Conservation (phyloP, 2,888 invertebrate genomes). For the Galeopsomyia nigrocyanea region DNA sequence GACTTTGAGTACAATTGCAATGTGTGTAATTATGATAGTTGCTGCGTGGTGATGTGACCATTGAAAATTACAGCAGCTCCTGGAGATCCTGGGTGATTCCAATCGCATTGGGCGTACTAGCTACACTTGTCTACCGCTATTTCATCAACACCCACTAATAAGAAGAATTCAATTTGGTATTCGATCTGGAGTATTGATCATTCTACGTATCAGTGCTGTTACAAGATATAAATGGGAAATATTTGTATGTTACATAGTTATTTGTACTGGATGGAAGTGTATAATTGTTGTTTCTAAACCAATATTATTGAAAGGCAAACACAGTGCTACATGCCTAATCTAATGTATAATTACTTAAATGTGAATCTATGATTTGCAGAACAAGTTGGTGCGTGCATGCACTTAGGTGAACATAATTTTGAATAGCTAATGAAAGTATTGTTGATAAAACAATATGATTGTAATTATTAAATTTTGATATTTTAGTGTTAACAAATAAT, state of each 20-base stretch:
- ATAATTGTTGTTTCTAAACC: conserved; percentile 35
- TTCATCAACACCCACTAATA: conserved; percentile 65
- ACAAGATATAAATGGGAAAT: conserved; percentile 20
- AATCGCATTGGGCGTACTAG: conserved; percentile 68
- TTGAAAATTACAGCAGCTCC: conserved; percentile 68
- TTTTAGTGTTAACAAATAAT: conserved; percentile 8
- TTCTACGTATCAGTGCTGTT: conserved; percentile 33
- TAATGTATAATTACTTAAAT: conserved; percentile 7
- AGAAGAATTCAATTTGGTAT: conserved; percentile 24
- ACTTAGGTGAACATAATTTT: conserved; percentile 3
- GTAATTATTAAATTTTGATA: conserved; percentile 25
- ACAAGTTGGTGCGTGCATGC: background rate
- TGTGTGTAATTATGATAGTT: conserved; percentile 42
- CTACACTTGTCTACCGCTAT: conserved; percentile 69
- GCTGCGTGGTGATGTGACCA: conserved; percentile 63
- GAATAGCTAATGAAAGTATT: conserved; percentile 29
- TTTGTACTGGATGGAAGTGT: conserved; percentile 24
- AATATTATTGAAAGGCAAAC: conserved; percentile 33
- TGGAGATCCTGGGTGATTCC: conserved; percentile 71
- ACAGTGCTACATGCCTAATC: conserved; percentile 5
- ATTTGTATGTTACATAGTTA: conserved; percentile 7
- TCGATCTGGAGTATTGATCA: conserved; percentile 40
- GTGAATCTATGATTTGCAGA: conserved; percentile 22
- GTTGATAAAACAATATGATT: conserved; percentile 17
- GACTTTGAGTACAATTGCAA: conserved; percentile 6